Percentiles rank a stretch among this genome's conserved stretches.
Conservation (phyloP, 1,140 invertebrate genomes). For the Drosophila pandora region DNA sequence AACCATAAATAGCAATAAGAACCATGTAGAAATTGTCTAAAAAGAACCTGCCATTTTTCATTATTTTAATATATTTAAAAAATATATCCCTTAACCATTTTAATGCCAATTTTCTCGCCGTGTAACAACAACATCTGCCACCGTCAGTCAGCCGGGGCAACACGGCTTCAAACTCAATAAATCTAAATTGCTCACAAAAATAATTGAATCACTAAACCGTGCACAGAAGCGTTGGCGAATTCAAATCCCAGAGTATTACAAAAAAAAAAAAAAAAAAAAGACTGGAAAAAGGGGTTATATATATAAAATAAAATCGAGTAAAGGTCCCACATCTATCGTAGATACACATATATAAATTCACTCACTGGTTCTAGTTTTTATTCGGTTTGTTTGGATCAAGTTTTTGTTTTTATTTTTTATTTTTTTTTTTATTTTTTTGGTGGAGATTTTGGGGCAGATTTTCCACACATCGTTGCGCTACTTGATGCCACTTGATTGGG, state of each 20-base stretch:
- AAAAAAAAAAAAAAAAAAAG: constrained; percentile 7
- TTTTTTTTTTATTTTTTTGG: constrained; percentile 45
- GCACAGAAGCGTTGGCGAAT: constrained; percentile 34
- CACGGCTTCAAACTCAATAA: constrained; percentile 72
- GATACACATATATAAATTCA: constrained; percentile 14
- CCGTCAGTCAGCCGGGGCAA: constrained; percentile 23
- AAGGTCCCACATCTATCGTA: constrained; percentile 22
- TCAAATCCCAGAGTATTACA: constrained; percentile 17
- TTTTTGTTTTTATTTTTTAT: constrained; percentile 33
- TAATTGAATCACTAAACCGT: constrained; percentile 81
- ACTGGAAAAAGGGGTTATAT: constrained; percentile 5
- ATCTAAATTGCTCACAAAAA: constrained; percentile 82
- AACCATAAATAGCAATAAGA: background rate
- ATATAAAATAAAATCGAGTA: constrained; percentile 43
- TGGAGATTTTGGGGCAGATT: constrained; percentile 68
- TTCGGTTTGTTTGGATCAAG: constrained; percentile 1
- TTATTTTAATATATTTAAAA: background rate
- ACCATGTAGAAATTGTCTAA: no score
- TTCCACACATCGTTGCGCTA: constrained; percentile 65
- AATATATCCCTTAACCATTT: background rate
- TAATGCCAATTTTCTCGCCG: background rate
- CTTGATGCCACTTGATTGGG: constrained; percentile 58
- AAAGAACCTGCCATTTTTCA: no score
- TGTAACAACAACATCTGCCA: constrained; percentile 33
- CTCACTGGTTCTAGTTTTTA: constrained; percentile 14